phyloP scores from a whole-genome alignment of 2,113 vertebrate genomes.

The Pycnonotus jocosus region DNA sequence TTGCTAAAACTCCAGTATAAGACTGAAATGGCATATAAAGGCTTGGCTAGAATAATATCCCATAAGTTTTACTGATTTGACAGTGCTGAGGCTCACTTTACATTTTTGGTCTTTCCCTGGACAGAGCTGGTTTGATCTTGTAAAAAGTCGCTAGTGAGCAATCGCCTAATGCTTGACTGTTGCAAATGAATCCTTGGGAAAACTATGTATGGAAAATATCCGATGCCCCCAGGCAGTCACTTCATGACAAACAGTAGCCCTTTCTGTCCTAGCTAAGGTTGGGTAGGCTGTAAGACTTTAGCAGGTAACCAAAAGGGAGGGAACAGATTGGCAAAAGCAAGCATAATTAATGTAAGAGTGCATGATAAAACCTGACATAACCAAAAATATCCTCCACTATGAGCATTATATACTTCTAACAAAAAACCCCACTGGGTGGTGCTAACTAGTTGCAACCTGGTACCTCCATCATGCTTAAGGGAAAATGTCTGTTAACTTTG shows the following conservation, averaged over 20 bases:
- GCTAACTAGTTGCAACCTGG: background rate
- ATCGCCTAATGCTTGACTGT: background rate
- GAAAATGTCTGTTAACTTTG: background rate
- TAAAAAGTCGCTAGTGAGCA: background rate
- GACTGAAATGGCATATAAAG: background rate
- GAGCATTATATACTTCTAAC: background rate
- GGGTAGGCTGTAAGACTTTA: background rate
- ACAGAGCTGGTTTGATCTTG: background rate
- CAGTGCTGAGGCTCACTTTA: background rate
- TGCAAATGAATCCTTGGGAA: background rate
- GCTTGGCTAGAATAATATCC: background rate
- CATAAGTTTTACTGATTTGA: background rate
- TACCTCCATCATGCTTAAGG: rapidly evolving
- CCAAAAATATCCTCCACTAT: background rate
- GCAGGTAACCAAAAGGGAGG: background rate
- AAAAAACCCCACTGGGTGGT: background rate
- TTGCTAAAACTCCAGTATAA: background rate
- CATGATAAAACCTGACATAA: background rate
- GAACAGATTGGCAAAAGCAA: background rate
- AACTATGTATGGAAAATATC: background rate
- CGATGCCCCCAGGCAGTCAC: background rate
- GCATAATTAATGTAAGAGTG: background rate
- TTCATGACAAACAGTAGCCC: background rate
- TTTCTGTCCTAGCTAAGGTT: background rate
- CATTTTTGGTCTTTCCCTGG: background rate